Evolutionary conservation across 2,113 vertebrate species (phyloP), one percentile per base, ranked within the genome.

Genomic region (Enhydra lutris): DNA sequence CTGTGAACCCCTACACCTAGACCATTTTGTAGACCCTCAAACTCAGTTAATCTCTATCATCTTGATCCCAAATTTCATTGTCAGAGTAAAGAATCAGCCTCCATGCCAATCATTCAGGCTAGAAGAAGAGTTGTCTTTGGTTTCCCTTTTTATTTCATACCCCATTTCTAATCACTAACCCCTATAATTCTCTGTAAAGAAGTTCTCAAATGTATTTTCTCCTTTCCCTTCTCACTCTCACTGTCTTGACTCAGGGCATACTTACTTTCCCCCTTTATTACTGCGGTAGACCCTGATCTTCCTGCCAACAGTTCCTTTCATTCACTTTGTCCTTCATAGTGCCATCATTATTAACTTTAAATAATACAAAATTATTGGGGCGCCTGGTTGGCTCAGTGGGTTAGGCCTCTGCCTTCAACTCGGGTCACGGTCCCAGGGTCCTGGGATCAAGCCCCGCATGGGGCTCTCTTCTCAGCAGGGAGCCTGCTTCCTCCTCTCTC

Each of bases 1-100:
- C 82, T 76, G 50, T 59, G 52, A 86, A 45, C 83, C 71, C 63
- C 71, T 78, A 34, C 1, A 78, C n/a, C 63, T 63, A 63, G 21
- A 81, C 3, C 61, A 76, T 63, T 94, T 71, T 76, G 65, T 29
- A 81, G 59, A 85, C 36, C 45, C 24, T 94, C 57, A 95, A 86
- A 94, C n/a, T 82, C 80, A 87, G 47, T 73, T 97, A 71, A 55
- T 87, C 15, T 85, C 93, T 82, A 69, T 59, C 39, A 87, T 18
- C 10, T 3, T 84, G 73, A 89, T 73, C 23, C 52, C 59, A 92
- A 52, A 21, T 76, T 85, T 85, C 57, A 94, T 45, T 82, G 74
- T 91, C 42, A 80, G 83, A 69, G 74, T 59, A 91, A 45, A 59
- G 23, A 91, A 76, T 63, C 31, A 36, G 36, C 39, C 36, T 69